Evolutionary conservation across 2,888 invertebrate genomes (phyloP), one percentile per base, ranked within the genome.

Genomic region (Pammene aurita): DNA sequence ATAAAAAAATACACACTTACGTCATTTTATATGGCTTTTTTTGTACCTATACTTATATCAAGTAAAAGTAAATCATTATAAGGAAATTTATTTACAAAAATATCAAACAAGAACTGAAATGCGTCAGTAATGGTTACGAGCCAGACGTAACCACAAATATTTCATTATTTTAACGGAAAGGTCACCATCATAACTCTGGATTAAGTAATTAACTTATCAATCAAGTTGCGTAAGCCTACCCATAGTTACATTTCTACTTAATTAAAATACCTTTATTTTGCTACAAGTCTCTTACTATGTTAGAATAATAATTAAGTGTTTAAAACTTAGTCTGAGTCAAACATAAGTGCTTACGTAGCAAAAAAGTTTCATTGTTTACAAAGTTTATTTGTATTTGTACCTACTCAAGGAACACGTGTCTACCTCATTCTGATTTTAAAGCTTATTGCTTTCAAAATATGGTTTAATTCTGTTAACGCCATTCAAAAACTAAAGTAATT

Each of bases 141-240:
- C 14, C 26, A 2, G 11, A 1, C 52, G 9, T 26, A 13, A 26
- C 52, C 0, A 26, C 11, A 52, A 26, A 5, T n/a, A 14, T 14
- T 26, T 26, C 52, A 52, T 52, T 52, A 52, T 52, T 26, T 11
- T 52, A 52, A 52, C 26, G 52, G 5, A 50, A 52, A 52, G 52
- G 52, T 52, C 52, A 52, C 52, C 6, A 9, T 10, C 5, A 52
- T 26, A 52, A 26, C 52, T 52, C 11, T 11, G 26, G 52, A 52
- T 52, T 52, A 13, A 52, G 26, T 52, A 52, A 52, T 26, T 52
- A 52, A 52, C 52, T 52, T 52, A 26, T 52, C 46, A 46, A 46
- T 50, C 16, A 50, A 50, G 46, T 46, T 46, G n/a, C 44, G 13
- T 44, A 44, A 44, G 44, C 38, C 9, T 11, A 11, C 1, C 42